Base-by-base conservation (phyloP, 2,797 vertebrate species). In the Gallinago stenura region DNA sequence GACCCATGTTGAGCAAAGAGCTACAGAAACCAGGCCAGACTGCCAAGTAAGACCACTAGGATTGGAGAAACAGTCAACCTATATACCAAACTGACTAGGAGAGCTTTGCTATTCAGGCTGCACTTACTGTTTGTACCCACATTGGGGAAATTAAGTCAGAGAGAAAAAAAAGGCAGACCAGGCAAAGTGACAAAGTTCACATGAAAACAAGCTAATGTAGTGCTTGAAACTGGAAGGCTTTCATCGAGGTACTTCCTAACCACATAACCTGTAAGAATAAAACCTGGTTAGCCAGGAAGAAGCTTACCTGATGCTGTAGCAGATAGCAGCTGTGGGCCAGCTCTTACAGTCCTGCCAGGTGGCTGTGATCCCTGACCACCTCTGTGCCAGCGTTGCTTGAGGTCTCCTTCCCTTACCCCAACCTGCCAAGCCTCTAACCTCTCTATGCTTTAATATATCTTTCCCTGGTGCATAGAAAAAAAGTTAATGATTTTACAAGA, bases 1-100 rank as follows among this genome's bases (percentile, higher is more conserved):
- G 28, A 57, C 2, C 9, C 20, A 16, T 1, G 0, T 0, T 21
- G 31, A 77, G 35, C 41, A 58, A 65, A 28, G 17, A 54, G 8
- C 80, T 83, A 61, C 50, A 83, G 80, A 71, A 83, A 61, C 7
- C 26, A 76, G 45, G 41, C 37, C 28, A 69, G 81, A 8, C 62
- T 56, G 43, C 25, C 54, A 43, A 78, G 16, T 33, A 70, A 61
- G 28, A 62, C 62, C 58, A 31, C 28, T 54, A 25, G 43, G 8
- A 65, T 43, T n/a, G 84, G 54, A 94, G 45, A 86, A 79, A 83
- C 26, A 83, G 21, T 8, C 66, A 46, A 9, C 30, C 17, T n/a
- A 16, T n/a, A 19, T 4, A 71, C 6, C 11, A 54, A 87, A 87
- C 12, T 19, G 2, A 68, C 50, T 75, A 64, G 18, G 58, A 64